Percentiles rank a stretch among this genome's conserved stretches.
Conservation (phyloP, 2,797 vertebrate species). For the Phylloscopus collybita region DNA sequence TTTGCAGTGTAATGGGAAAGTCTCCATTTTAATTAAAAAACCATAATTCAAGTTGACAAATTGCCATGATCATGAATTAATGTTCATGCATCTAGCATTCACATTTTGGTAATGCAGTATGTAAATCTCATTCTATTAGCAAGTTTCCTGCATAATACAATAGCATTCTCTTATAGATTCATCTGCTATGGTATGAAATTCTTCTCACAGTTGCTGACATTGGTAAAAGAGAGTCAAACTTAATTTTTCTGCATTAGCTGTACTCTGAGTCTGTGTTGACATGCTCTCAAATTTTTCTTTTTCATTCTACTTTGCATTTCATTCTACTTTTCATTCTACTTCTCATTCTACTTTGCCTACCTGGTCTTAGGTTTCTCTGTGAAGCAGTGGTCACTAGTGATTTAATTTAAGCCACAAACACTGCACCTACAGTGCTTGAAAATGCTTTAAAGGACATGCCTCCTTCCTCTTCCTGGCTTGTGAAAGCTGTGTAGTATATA, state of each 20-base stretch:
- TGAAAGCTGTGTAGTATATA: background rate
- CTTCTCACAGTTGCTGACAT: background rate
- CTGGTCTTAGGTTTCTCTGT: background rate
- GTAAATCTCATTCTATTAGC: constrained; percentile 32
- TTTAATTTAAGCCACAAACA: background rate
- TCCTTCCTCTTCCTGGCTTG: background rate
- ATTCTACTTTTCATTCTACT: background rate
- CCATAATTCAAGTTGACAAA: background rate
- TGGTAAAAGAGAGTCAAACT: background rate
- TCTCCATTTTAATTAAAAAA: background rate
- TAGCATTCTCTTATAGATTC: background rate
- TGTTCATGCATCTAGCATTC: background rate
- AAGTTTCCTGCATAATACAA: background rate
- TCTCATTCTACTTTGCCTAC: background rate
- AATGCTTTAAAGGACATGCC: background rate
- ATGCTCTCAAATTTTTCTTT: background rate
- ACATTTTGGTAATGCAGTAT: constrained; percentile 25
- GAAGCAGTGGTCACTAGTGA: background rate
- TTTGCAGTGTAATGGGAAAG: background rate
- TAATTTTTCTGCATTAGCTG: constrained; percentile 25
- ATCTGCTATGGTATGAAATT: background rate
- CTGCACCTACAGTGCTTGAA: background rate
- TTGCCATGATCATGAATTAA: background rate
- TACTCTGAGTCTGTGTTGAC: background rate
- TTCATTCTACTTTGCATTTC: background rate